Base-by-base conservation (phyloP, 2,888 invertebrate species). In the Polydesmus complanatus region DNA sequence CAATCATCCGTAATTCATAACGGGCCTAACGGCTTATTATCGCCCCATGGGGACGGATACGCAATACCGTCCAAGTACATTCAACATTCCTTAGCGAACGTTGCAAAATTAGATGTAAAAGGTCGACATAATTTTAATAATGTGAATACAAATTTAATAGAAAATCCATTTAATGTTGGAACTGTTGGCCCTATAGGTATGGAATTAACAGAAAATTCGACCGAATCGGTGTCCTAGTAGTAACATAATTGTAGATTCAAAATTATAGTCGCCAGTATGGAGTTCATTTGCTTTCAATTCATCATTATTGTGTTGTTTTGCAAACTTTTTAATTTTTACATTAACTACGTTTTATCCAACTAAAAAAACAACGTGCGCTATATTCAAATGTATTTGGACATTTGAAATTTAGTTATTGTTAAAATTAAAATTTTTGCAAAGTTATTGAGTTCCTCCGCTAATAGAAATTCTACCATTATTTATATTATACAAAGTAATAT, bases 141-240 rank as follows among this genome's bases (percentile, higher is more conserved):
- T 27, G 22, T 52, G 50, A 47, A 54, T 47, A 37, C 54, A 19
- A 59, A 50, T 47, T 47, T 59, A 19, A 37, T 59, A 19, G 59
- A 59, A 11, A 59, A 53, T 54, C 27, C 59, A 26, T 23, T 59
- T 27, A 47, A 47, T 56, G 5, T 56, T 11, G 47, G 37, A 5
- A 21, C 53, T 2, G 50, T 59, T 26, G 51, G 49, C 26, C 51
- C 58, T 27, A 23, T 54, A 8, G 54, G 53, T 19, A 54, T 54
- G 59, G 59, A 59, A 59, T 47, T 59, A 25, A 19, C 59, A 25
- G 59, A 59, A 19, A 59, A 54, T 47, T 54, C 59, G 2, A 54
- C 59, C 1, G 59, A 59, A 59, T 59, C 59, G 22, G 59, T 59
- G 21, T 59, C 59, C 59, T 59, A 59, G 59, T 59, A 54, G 47